Evolutionary conservation across 2,113 vertebrate genomes (phyloP), one percentile per base, ranked within the genome.

Genomic region (Ptilorrhoa leucosticta): DNA sequence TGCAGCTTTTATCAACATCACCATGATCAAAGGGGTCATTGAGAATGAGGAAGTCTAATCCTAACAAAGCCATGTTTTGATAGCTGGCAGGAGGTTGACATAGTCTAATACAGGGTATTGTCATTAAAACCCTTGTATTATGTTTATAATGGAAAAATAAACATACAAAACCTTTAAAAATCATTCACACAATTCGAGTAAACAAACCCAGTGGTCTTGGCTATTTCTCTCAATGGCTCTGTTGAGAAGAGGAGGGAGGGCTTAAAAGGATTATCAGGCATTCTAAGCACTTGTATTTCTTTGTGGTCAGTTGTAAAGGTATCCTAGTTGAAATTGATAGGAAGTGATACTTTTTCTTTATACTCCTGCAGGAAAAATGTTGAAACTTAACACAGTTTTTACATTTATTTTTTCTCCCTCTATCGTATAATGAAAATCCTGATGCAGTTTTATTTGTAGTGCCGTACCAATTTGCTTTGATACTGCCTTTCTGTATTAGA

Each of bases 41-140:
- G 93, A 86, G 75, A n/a, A 91, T 94, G 71, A 95, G 93, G 96
- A 97, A 96, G 68, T 95, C 69, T 95, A 94, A 94, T 93, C 70
- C 85, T 91, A 96, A 95, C 93, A 96, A 82, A 95, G 79, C 66
- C 33, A 1, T 96, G 10, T 96, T 96, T 95, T 96, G 85, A 86
- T 93, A 91, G 90, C 93, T 93, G 94, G 84, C 93, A 76, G 79
- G 90, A 94, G 93, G 94, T 66, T 93, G 90, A 96, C 94, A 91
- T 78, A 88, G 89, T 78, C 69, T 87, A 89, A 96, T 95, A 89
- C 69, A 89, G 83, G 56, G 56, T 83, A 94, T 97, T 96, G 93
- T 93, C 56, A 71, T 90, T 92, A 84, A 94, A 93, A 8, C 82
- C 2, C 3, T 83, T 87, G 53, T 72, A 80, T 90, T 95, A 58